phyloP scores from a whole-genome alignment of 1,140 invertebrate genomes.

The Nixonia krombeini region DNA sequence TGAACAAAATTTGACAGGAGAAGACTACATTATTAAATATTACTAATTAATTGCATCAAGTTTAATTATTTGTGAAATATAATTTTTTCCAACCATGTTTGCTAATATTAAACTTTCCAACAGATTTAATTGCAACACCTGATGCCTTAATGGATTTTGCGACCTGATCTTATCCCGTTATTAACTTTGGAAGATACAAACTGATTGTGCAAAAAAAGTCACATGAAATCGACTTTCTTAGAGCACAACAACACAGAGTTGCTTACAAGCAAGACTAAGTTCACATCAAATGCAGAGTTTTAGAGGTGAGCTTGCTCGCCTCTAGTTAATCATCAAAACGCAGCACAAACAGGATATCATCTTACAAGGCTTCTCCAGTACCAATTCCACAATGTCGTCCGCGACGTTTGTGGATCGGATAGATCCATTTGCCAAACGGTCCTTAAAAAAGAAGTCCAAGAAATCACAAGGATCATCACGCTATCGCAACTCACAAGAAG shows the following conservation, averaged over 20 bases:
- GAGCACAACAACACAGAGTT: constrained; percentile 21
- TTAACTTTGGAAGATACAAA: background rate
- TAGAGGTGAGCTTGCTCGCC: constrained; percentile 45
- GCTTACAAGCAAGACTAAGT: constrained; percentile 27
- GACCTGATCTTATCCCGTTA: too few species aligned
- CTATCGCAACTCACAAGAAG: constrained; percentile 90
- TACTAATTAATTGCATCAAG: too few species aligned
- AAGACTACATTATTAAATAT: too few species aligned
- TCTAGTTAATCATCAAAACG: constrained; percentile 40
- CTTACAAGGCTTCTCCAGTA: constrained; percentile 31
- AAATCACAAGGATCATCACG: constrained; percentile 92
- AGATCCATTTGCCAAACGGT: constrained; percentile 93
- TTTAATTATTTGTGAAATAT: too few species aligned
- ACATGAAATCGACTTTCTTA: constrained; percentile 16
- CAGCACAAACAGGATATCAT: constrained; percentile 43
- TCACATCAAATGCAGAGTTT: constrained; percentile 40
- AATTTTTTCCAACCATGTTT: too few species aligned
- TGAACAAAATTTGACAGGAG: too few species aligned
- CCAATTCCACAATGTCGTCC: constrained; percentile 76
- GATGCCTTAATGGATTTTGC: constrained; percentile 41
- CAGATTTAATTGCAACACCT: constrained; percentile 35
- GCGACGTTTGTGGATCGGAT: constrained; percentile 93
- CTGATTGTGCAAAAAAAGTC: constrained; percentile 4
- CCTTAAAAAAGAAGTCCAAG: constrained; percentile 93
- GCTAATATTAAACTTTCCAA: constrained; percentile 15